Evolutionary conservation across 2,113 vertebrate species (phyloP).

Genomic region (Tamias sibiricus): DNA sequence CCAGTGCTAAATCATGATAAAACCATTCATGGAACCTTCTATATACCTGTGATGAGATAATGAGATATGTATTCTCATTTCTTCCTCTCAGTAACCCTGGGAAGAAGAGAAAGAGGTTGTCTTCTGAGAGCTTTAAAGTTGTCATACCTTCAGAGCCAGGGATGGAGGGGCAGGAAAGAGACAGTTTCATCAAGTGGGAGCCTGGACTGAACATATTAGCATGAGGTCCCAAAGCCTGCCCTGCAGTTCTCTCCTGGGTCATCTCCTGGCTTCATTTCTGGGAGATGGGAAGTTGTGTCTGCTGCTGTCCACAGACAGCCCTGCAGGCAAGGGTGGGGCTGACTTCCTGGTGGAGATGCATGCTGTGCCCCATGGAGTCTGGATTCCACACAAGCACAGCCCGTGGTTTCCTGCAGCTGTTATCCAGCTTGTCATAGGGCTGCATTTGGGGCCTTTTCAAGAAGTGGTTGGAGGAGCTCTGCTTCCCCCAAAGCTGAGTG

Average conservation of each 20-base stretch:
- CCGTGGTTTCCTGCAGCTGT: not conserved
- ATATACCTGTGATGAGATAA: not conserved
- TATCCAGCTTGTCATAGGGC: not conserved
- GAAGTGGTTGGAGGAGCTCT: not conserved
- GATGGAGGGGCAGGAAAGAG: not conserved
- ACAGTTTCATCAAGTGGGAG: not conserved
- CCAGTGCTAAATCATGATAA: conserved; percentile 22
- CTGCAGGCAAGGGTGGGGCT: not conserved
- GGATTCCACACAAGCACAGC: not conserved
- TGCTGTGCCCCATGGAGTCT: not conserved
- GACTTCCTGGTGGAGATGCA: not conserved
- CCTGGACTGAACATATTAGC: not conserved
- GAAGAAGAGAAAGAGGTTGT: not conserved
- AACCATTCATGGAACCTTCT: not conserved
- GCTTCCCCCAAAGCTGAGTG: not conserved
- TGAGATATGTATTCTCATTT: conserved; percentile 1
- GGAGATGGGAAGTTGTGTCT: not conserved
- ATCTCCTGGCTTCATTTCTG: not conserved
- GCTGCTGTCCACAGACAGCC: not conserved
- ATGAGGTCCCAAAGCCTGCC: not conserved
- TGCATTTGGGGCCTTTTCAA: conserved; percentile 24
- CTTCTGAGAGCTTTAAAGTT: conserved; percentile 5
- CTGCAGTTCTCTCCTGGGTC: not conserved
- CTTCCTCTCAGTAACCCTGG: not conserved
- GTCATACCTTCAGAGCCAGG: not conserved